phyloP scores from a whole-genome alignment of 2,797 vertebrate species.

The Enoplosus armatus region DNA sequence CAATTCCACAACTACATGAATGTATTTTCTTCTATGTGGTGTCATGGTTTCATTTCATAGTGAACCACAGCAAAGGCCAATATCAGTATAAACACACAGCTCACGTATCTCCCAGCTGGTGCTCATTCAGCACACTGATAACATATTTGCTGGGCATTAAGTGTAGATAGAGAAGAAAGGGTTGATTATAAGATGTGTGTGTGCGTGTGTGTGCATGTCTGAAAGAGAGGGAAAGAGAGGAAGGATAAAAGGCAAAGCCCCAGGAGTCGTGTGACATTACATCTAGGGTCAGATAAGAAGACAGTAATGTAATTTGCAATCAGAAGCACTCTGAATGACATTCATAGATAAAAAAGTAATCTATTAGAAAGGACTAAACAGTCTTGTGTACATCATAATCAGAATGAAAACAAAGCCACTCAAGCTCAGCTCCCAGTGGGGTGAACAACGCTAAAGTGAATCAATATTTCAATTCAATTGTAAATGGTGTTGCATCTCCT shows the following conservation, averaged over 20 bases:
- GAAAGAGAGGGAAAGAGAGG: neutral
- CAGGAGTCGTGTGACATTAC: neutral
- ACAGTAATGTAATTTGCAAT: slow-evolving; percentile 16
- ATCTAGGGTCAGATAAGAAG: slow-evolving; percentile 21
- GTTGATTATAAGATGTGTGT: neutral
- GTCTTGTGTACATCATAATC: slow-evolving; percentile 35
- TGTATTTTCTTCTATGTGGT: neutral
- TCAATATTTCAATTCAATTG: slow-evolving; percentile 50
- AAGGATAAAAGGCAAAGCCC: slow-evolving; percentile 6
- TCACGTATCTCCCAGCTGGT: neutral
- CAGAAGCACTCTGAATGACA: slow-evolving; percentile 26
- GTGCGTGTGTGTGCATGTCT: neutral
- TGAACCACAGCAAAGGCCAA: neutral
- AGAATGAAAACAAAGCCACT: slow-evolving; percentile 36
- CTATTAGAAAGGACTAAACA: slow-evolving; percentile 15
- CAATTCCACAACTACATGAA: neutral
- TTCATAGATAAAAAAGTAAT: slow-evolving; percentile 44
- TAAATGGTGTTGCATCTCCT: slow-evolving; percentile 27
- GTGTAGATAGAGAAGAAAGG: neutral
- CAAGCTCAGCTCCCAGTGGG: neutral
- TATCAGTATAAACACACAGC: neutral
- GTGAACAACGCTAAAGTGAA: slow-evolving; percentile 15
- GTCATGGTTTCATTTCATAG: neutral
- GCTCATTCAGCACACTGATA: slow-evolving; percentile 9
- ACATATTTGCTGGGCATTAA: slow-evolving; percentile 3